A percentile compares a stretch with the other conserved stretches of the same genome.
Evolutionary conservation across 2,113 vertebrate species (phyloP).

Genomic region (Ascaphus truei): DNA sequence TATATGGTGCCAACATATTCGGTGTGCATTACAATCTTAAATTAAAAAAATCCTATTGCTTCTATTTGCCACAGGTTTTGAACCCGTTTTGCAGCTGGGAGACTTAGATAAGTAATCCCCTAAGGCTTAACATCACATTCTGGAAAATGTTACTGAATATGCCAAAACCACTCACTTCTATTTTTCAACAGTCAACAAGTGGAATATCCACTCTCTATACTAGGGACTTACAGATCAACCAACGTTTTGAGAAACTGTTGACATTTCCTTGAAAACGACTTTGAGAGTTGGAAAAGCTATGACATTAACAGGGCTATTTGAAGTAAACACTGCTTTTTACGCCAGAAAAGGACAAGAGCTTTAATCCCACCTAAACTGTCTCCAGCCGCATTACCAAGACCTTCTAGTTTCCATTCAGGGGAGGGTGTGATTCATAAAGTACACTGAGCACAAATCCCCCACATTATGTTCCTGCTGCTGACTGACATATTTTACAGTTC

Average conservation of each 20-base stretch:
- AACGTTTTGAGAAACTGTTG: slow-evolving; percentile 21
- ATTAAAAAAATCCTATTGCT: too few relatives aligned
- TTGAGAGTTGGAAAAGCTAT: slow-evolving; percentile 26
- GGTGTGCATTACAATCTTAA: too few relatives aligned
- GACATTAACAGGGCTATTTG: slow-evolving; percentile 21
- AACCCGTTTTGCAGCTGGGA: too few relatives aligned
- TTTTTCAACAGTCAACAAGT: slow-evolving; percentile 8
- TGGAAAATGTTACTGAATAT: background rate
- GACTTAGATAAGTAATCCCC: too few relatives aligned
- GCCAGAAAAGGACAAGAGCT: slow-evolving; percentile 16
- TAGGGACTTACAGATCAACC: background rate
- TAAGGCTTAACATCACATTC: too few relatives aligned
- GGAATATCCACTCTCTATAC: slow-evolving; percentile 1
- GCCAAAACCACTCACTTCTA: slow-evolving; percentile 8
- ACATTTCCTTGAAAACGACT: slow-evolving; percentile 27
- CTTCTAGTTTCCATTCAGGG: slow-evolving; percentile 4
- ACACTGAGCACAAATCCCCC: slow-evolving; percentile 1
- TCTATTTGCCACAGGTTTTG: too few relatives aligned
- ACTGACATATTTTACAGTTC: background rate
- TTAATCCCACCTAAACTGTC: slow-evolving; percentile 21
- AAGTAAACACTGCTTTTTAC: slow-evolving; percentile 13
- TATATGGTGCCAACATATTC: too few relatives aligned
- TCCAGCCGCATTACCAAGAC: slow-evolving; percentile 15
- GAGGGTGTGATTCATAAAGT: slow-evolving; percentile 7
- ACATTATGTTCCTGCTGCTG: background rate